These are phyloP conservation scores for Hydractinia echinata DNA, from an alignment of 30 jellyfish, hydroid and myxozoan species.

Conservation along the genomic window DNA sequence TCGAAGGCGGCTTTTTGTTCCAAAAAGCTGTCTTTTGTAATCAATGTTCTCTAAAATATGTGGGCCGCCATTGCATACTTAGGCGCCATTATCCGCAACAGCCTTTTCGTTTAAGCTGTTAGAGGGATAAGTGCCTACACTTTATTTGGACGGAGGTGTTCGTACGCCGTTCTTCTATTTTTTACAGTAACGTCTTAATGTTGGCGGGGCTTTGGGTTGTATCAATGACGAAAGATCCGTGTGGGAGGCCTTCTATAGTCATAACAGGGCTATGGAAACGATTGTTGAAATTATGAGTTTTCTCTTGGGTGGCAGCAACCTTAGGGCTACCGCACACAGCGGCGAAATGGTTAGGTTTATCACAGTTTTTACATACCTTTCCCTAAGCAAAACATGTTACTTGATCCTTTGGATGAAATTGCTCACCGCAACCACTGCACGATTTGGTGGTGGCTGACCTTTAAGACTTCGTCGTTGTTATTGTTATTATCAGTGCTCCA, in stretches of 20 bases:
- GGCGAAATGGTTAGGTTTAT: constrained; percentile 12
- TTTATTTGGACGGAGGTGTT: background rate
- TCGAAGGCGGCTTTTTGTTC: background rate
- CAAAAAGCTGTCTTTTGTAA: too few species aligned
- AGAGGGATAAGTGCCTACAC: background rate
- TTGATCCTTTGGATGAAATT: background rate
- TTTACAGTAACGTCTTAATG: background rate
- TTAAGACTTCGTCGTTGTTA: background rate
- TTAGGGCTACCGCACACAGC: constrained; percentile 10
- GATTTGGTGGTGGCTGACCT: background rate
- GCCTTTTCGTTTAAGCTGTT: background rate
- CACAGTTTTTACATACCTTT: background rate
- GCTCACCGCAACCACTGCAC: background rate
- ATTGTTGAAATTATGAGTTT: background rate
- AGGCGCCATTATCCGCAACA: constrained; percentile 26
- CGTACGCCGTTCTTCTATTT: too few species aligned
- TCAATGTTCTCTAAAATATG: background rate
- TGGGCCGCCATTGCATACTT: constrained; percentile 25
- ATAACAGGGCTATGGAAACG: background rate
- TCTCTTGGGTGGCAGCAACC: background rate
- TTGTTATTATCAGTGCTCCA: background rate
- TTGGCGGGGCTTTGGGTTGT: background rate
- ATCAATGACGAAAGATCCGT: background rate
- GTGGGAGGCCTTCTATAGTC: constrained; percentile 16
- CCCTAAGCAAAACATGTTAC: background rate